Base-by-base conservation (phyloP, 2,888 invertebrate genomes). In the Homarus gammarus region DNA sequence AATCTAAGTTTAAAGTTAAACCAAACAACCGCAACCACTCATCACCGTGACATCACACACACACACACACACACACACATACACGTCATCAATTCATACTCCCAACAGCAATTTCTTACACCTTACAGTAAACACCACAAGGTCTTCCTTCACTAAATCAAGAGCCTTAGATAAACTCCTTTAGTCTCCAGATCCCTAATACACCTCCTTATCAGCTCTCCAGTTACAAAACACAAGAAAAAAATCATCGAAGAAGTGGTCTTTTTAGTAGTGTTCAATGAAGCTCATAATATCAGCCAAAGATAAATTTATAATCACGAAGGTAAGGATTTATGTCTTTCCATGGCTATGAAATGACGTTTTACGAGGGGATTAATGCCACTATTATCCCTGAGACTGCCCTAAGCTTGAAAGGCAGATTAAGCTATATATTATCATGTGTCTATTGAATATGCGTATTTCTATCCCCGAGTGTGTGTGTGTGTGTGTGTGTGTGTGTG, bases 221-320 rank as follows among this genome's bases (percentile, higher is more conserved):
- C n/a, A n/a, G n/a, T n/a, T n/a, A n/a, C n/a, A n/a, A n/a, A n/a
- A n/a, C n/a, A 72, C 38, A 18, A 72, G 36, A 72, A 78, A 8
- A 75, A 51, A 79, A 79, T 49, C 51, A 56, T 56, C 27, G 51
- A 51, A 36, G 10, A 36, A 79, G 79, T 51, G 61, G 81, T 36
- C 81, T 10, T 81, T 44, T 81, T 81, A 38, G 64, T 81, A 61
- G 64, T 61, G 61, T 81, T 64, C 81, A 81, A 81, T 81, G 64
- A 61, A 81, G 61, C 81, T 56, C 81, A 33, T 79, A 56, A 56
- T 79, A 81, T 81, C 81, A 81, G 56, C 44, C 81, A 81, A 22
- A 81, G 64, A 61, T 81, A 64, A 81, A 81, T 81, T 81, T 81
- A 81, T 81, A 81, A 61, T 38, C 81, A 81, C 64, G 81, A 81